These are phyloP conservation scores for Microcebus griseorufus DNA, from an alignment of 2,113 vertebrate genomes.

Conservation along the genomic window DNA sequence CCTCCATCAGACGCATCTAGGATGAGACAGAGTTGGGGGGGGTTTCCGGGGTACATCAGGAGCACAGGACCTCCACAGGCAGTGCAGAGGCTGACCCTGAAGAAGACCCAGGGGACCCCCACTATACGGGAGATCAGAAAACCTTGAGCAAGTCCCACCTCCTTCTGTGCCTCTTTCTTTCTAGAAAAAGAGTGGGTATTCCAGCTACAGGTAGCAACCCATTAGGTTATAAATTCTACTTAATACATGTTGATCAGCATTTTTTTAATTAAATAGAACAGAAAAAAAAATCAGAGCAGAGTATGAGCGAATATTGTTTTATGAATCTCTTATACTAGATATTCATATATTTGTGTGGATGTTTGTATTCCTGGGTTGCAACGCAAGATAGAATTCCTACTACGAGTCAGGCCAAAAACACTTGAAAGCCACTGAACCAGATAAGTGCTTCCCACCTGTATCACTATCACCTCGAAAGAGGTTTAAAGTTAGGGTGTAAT, in stretches of 20 bases:
- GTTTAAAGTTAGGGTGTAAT: not conserved
- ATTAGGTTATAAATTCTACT: not conserved
- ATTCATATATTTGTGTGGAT: not conserved
- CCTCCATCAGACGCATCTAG: constrained; percentile 89
- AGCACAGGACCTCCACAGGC: not conserved
- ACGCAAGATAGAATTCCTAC: not conserved
- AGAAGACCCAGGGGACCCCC: fast-evolving
- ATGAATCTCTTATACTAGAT: not conserved
- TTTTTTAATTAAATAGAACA: not conserved
- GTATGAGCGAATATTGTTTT: not conserved
- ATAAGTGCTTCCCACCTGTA: not conserved
- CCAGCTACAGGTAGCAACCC: not conserved
- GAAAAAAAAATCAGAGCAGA: not conserved
- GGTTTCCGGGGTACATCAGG: not conserved
- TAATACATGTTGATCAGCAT: not conserved
- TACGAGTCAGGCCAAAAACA: not conserved
- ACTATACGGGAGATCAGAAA: not conserved
- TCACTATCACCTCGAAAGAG: not conserved
- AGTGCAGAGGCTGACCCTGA: fast-evolving
- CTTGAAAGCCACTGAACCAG: not conserved
- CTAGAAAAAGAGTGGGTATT: not conserved
- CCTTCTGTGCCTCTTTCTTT: not conserved
- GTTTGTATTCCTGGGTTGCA: not conserved
- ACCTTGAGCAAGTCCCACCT: not conserved
- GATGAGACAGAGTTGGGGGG: not conserved